Evolutionary conservation across 2,113 vertebrate species (phyloP).

Genomic region (Cnemophilus loriae): DNA sequence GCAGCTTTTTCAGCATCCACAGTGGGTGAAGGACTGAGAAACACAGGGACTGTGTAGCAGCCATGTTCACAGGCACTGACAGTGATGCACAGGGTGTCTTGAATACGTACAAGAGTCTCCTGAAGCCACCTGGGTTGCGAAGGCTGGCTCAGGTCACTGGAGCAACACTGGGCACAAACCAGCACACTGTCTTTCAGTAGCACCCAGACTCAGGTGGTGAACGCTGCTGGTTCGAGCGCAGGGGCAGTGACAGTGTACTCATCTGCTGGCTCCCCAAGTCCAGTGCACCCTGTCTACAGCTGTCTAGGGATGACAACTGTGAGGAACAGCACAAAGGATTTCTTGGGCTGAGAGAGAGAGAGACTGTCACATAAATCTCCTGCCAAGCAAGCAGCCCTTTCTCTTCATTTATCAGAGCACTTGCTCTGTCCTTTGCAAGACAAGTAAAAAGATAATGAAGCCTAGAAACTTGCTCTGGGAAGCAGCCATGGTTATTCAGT

Average conservation of each 20-base stretch:
- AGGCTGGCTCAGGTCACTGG: neutral
- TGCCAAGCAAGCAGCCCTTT: neutral
- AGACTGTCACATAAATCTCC: slow-evolving; percentile 5
- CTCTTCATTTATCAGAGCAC: neutral
- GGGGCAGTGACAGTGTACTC: accelerated
- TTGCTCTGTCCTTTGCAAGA: neutral
- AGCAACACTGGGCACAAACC: neutral
- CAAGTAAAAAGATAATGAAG: neutral
- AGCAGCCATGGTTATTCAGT: neutral
- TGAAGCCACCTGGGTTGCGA: neutral
- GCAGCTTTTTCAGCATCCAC: neutral
- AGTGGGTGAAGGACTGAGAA: neutral
- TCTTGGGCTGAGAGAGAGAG: neutral
- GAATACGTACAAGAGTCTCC: neutral
- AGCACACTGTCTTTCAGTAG: neutral
- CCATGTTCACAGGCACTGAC: accelerated
- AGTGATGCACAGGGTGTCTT: neutral
- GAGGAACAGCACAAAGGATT: neutral
- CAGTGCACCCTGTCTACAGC: neutral
- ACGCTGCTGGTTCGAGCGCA: accelerated
- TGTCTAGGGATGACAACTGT: neutral
- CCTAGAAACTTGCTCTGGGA: neutral
- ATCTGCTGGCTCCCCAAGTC: accelerated
- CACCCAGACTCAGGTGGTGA: neutral
- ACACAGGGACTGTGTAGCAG: accelerated